Percentiles rank a stretch among this genome's conserved stretches.
Conservation (phyloP, 2,888 invertebrate species). For the Arge pagana region DNA sequence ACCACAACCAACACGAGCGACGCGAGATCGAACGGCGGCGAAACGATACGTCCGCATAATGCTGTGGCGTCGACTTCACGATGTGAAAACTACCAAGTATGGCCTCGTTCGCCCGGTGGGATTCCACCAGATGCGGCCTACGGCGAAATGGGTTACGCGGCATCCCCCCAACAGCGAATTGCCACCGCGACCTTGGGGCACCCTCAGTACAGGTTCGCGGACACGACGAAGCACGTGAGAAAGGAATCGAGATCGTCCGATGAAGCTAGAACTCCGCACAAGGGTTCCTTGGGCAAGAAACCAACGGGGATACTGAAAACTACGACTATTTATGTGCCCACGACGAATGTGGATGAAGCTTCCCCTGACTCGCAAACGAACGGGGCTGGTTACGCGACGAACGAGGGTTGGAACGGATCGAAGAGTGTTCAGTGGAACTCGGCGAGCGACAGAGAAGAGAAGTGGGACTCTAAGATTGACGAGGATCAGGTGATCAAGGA, state of each 20-base stretch:
- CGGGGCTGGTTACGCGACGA: conserved; percentile 35
- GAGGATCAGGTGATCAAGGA: conserved; percentile 56
- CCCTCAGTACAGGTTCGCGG: conserved; percentile 10
- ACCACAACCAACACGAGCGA: conserved; percentile 12
- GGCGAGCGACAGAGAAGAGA: conserved; percentile 42
- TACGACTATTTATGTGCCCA: conserved; percentile 35
- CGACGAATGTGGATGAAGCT: conserved; percentile 31
- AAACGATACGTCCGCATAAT: no score
- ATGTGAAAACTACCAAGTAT: conserved; percentile 4
- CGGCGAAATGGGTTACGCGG: conserved; percentile 42
- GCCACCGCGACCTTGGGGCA: conserved; percentile 7
- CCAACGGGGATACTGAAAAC: conserved; percentile 48
- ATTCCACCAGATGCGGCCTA: conserved; percentile 52
- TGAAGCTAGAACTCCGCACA: conserved; percentile 28
- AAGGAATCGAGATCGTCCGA: conserved; percentile 9
- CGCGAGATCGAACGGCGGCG: no score
- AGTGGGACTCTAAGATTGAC: conserved; percentile 49
- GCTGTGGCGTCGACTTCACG: conserved; percentile 12
- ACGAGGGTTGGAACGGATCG: conserved; percentile 41
- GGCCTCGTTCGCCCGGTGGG: conserved; percentile 29
- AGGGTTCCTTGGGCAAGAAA: no score
- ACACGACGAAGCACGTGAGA: conserved; percentile 8
- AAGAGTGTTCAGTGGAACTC: conserved; percentile 50
- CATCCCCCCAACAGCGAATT: conserved; percentile 5
- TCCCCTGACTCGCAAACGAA: conserved; percentile 33